These are phyloP conservation scores for Malacoraja senta DNA, from an alignment of 2,797 vertebrate species.

Conservation along the genomic window DNA sequence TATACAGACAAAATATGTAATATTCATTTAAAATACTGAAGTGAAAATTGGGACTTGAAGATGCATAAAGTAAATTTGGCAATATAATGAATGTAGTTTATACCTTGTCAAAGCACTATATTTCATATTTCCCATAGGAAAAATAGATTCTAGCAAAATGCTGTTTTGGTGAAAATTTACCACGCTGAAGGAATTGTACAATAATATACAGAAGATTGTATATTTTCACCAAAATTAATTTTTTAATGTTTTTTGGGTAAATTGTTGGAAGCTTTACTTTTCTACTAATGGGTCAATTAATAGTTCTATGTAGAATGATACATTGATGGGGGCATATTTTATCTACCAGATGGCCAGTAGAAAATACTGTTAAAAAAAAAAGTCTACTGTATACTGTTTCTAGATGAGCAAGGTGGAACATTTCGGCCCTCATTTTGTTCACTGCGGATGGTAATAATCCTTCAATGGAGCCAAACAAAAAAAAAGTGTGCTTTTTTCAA, in stretches of 20 bases:
- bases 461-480: background rate
- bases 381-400: background rate
- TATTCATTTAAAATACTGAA: background rate
- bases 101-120: conserved; percentile 3
- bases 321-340: background rate
- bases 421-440: background rate
- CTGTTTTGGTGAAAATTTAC: background rate
- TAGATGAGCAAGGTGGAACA: background rate
- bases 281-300: background rate
- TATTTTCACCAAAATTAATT: conserved; percentile 3
- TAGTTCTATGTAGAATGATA: conserved; percentile 10
- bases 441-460: no score
- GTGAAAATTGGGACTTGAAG: background rate
- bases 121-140: background rate
- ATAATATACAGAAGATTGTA: conserved; percentile 14
- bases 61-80: conserved; percentile 4
- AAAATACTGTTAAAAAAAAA: background rate
- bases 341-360: background rate
- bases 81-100: conserved; percentile 15
- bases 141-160: background rate
- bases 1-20: background rate
- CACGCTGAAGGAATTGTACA: background rate
- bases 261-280: conserved; percentile 15
- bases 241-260: conserved; percentile 14
- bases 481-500: background rate